Evolutionary conservation across 2,888 invertebrate genomes (phyloP), one percentile per base, ranked within the genome.

Genomic region (Petrolisthes cinctipes): DNA sequence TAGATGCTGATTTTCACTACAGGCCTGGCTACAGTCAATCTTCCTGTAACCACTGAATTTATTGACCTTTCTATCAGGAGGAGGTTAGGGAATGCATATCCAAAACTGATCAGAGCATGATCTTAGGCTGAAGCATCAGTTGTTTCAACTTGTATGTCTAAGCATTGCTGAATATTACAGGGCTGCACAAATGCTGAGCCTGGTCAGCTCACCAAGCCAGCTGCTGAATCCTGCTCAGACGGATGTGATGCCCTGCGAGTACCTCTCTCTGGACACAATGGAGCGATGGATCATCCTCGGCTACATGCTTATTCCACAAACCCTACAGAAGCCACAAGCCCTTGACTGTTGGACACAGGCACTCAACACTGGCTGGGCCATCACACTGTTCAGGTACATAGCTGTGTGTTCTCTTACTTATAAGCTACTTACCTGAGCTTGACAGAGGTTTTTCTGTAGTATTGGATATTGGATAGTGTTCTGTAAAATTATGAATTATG

Each of bases 251-350:
- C 98, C 99, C 3, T 99, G 99, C 93, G 99, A 99, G 94, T 99
- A 97, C 93, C 93, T 99, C 82, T 98, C 99, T 0, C 93, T 99
- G 89, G 99, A 99, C 92, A 95, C 95, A 71, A 96, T 99, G 94
- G 99, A 99, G 92, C 95, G 97, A 92, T 99, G 99, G 98, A 96
- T 99, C 54, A 97, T 99, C 91, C 97, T 99, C 93, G 98, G 99
- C 0, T 95, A 98, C 92, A 95, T 98, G 91, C 94, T 99, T 71
- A 97, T 98, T 92, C 98, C 98, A 93, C 96, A 96, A 92, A 95
- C 96, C 93, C 94, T 99, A 71, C 92, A 92, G 81, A 96, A 97
- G 92, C 96, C 96, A 91, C 96, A 96, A 4, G 96, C 96, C 92
- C 96, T 92, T 91, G 93, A 94, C 82, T 95, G 99, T 93, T 99